These are phyloP conservation scores for Drosophila cardini DNA, from an alignment of 1,140 invertebrate species.

Conservation along the genomic window DNA sequence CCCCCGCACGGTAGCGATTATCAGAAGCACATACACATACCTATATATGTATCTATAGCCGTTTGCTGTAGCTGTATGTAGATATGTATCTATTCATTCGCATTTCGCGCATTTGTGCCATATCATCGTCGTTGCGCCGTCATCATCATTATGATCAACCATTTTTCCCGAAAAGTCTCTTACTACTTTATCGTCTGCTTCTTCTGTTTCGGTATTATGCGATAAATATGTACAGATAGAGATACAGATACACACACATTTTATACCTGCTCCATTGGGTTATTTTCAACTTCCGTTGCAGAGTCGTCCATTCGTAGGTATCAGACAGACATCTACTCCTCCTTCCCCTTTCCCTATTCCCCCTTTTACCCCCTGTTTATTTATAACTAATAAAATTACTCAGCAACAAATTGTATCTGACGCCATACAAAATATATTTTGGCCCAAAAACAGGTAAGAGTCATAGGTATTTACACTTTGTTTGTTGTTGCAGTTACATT, in stretches of 20 bases:
- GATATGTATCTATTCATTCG: slow-evolving; percentile 46
- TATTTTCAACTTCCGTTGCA: slow-evolving; percentile 62
- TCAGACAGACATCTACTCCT: not conserved
- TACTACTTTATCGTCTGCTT: slow-evolving; percentile 60
- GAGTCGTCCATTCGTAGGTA: slow-evolving; percentile 32
- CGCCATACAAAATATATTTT: slow-evolving; percentile 36
- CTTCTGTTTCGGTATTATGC: slow-evolving; percentile 43
- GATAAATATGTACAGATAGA: slow-evolving; percentile 20
- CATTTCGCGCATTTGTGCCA: slow-evolving; percentile 71
- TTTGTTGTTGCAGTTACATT: slow-evolving; percentile 15
- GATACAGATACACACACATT: slow-evolving; percentile 14
- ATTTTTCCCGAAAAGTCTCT: slow-evolving; percentile 65
- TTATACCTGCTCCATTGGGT: slow-evolving; percentile 61
- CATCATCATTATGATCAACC: slow-evolving; percentile 64
- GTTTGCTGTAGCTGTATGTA: slow-evolving; percentile 15
- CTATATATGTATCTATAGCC: slow-evolving; percentile 30
- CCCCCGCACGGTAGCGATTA: slow-evolving; percentile 66
- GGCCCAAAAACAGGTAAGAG: slow-evolving; percentile 1
- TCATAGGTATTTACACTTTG: slow-evolving; percentile 8
- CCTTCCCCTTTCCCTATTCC: not conserved
- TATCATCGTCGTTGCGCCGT: slow-evolving; percentile 67
- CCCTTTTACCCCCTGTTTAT: slow-evolving; percentile 26
- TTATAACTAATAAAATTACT: slow-evolving; percentile 64
- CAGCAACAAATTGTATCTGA: slow-evolving; percentile 55
- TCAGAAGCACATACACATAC: slow-evolving; percentile 47